Conservation (phyloP, 2,888 invertebrate species). For the Leptodirus hochenwartii region DNA sequence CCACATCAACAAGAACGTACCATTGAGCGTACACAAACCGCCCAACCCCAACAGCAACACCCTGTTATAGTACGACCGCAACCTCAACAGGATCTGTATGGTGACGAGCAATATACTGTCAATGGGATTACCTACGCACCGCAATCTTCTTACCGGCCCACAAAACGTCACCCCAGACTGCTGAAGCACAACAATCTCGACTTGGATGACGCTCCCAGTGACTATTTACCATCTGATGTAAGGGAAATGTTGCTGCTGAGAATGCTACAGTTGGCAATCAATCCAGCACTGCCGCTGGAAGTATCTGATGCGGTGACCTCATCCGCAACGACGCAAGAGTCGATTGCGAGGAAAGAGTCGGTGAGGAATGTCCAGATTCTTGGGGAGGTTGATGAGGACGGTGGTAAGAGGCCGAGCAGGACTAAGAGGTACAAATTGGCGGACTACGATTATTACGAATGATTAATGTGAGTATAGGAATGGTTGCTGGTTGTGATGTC, state of each 20-base stretch:
- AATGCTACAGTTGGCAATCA: conserved; percentile 55
- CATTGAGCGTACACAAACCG: no score
- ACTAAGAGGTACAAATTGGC: conserved; percentile 19
- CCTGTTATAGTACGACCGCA: conserved; percentile 10
- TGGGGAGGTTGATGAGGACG: conserved; percentile 38
- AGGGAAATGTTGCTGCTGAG: conserved; percentile 50
- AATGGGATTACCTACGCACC: conserved; percentile 15
- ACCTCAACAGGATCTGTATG: conserved; percentile 1
- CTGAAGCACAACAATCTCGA: conserved; percentile 27
- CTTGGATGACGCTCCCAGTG: conserved; percentile 27
- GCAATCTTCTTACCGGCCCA: conserved; percentile 18
- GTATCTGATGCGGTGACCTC: conserved; percentile 19
- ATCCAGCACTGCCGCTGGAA: conserved; percentile 32
- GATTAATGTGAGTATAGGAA: no score
- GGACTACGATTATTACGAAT: conserved; percentile 11
- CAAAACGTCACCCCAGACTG: conserved; percentile 21
- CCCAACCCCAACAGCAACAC: conserved; percentile 11
- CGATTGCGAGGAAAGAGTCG: conserved; percentile 34
- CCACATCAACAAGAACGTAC: conserved; percentile 6
- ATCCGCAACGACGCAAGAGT: conserved; percentile 26
- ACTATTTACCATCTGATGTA: conserved; percentile 45
- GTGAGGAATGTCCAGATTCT: conserved; percentile 55
- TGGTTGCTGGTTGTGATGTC: no score
- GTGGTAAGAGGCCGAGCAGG: conserved; percentile 24
- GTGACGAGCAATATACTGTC: conserved; percentile 13